phyloP scores from a whole-genome alignment of 1,140 invertebrate genomes.

The Papilio xuthus region DNA sequence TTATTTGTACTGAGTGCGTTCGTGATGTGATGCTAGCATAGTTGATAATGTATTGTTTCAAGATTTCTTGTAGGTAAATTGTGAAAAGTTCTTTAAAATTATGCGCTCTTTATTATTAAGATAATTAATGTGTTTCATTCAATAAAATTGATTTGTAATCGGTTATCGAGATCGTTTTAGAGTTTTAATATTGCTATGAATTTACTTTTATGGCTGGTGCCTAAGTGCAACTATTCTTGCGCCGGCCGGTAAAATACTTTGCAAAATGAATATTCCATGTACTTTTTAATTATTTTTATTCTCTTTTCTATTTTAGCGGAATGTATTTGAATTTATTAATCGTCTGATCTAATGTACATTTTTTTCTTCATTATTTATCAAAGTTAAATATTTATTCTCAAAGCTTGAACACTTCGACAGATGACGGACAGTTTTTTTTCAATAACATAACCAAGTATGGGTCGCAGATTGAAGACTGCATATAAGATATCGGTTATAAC shows the following conservation, averaged over 20 bases:
- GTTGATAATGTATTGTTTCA: not conserved
- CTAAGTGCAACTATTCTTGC: not conserved
- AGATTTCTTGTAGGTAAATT: not conserved
- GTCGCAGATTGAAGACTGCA: too few relatives aligned
- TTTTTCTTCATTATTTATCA: too few relatives aligned
- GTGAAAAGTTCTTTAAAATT: not conserved
- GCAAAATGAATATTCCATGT: too few relatives aligned
- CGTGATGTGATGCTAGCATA: constrained; percentile 1
- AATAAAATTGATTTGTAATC: not conserved
- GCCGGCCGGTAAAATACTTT: too few relatives aligned
- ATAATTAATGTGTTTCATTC: not conserved
- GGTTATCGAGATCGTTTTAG: not conserved
- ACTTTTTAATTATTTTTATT: too few relatives aligned
- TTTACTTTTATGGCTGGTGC: not conserved
- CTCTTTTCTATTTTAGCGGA: not conserved
- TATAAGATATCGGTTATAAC: too few relatives aligned
- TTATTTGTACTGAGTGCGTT: constrained; percentile 1
- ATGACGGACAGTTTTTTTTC: too few relatives aligned
- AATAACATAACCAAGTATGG: too few relatives aligned
- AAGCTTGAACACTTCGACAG: too few relatives aligned
- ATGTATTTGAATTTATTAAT: too few relatives aligned
- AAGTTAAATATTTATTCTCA: too few relatives aligned
- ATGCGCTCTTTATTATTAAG: not conserved
- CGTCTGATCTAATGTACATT: too few relatives aligned
- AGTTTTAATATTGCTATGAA: not conserved